These are phyloP conservation scores for Hyphantria cunea DNA, from an alignment of 1,140 invertebrate genomes.

Conservation along the genomic window DNA sequence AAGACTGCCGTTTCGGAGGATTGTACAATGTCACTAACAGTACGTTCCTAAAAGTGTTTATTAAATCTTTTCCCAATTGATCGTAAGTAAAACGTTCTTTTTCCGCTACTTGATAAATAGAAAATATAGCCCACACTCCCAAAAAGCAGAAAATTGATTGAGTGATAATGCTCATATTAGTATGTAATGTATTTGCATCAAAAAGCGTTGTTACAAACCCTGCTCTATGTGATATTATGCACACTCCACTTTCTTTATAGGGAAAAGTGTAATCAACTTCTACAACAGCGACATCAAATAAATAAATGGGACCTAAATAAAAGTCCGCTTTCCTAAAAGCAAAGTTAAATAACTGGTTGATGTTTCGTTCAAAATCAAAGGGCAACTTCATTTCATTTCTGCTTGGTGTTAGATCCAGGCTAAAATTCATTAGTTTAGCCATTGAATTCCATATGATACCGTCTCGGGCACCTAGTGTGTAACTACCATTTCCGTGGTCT, in stretches of 20 bases:
- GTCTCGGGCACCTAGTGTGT: conserved; percentile 52
- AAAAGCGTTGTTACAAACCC: conserved; percentile 63
- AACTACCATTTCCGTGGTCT: conserved; percentile 45
- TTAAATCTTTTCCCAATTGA: conserved; percentile 64
- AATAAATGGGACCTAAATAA: conserved; percentile 62
- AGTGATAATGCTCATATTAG: conserved; percentile 41
- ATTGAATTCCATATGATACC: conserved; percentile 67
- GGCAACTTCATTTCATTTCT: conserved; percentile 43
- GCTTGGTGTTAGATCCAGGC: conserved; percentile 55
- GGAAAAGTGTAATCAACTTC: conserved; percentile 61
- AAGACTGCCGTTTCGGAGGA: conserved; percentile 49
- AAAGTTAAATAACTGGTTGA: conserved; percentile 60
- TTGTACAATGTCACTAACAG: conserved; percentile 58
- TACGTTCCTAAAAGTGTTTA: conserved; percentile 59
- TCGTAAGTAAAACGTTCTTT: conserved; percentile 47
- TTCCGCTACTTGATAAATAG: conserved; percentile 55
- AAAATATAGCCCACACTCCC: conserved; percentile 64
- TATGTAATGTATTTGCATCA: conserved; percentile 50
- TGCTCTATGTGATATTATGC: conserved; percentile 61
- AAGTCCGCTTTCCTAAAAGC: conserved; percentile 61
- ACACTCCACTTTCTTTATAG: conserved; percentile 66
- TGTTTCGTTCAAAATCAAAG: conserved; percentile 60
- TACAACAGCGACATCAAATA: conserved; percentile 63
- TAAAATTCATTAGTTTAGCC: conserved; percentile 62
- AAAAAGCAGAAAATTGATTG: conserved; percentile 55